Conservation (phyloP, 2,797 vertebrate species). For the Microctenopoma steveboyesi region DNA sequence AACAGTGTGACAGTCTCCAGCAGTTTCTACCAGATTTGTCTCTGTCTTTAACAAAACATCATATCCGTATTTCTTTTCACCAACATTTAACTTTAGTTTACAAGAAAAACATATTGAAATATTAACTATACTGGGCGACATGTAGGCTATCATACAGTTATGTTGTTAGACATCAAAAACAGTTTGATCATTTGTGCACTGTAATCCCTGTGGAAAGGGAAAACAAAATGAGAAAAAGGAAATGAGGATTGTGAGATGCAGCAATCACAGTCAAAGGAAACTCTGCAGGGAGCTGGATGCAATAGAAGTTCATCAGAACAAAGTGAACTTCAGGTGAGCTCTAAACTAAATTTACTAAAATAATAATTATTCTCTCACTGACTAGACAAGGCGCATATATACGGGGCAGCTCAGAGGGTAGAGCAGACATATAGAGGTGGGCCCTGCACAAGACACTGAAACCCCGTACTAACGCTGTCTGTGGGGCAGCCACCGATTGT, state of each 20-base stretch:
- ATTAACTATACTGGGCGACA: background rate
- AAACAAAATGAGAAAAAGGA: conserved; percentile 3
- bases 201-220: background rate
- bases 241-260: background rate
- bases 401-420: too few species aligned
- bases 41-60: background rate
- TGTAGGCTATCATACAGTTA: background rate
- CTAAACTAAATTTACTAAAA: too few species aligned
- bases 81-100: background rate
- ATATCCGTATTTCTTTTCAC: background rate
- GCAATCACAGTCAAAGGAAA: background rate
- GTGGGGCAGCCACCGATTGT: too few species aligned
- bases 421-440: too few species aligned
- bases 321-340: too few species aligned
- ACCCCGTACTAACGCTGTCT: too few species aligned
- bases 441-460: too few species aligned
- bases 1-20: background rate
- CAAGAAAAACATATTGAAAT: background rate
- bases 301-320: too few species aligned
- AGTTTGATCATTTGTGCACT: conserved; percentile 15
- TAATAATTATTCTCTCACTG: too few species aligned
- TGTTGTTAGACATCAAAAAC: background rate
- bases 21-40: background rate
- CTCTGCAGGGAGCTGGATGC: conserved; percentile 2
- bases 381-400: too few species aligned